Base-by-base conservation (phyloP, 2,797 vertebrate species). In the Trichosurus vulpecula region DNA sequence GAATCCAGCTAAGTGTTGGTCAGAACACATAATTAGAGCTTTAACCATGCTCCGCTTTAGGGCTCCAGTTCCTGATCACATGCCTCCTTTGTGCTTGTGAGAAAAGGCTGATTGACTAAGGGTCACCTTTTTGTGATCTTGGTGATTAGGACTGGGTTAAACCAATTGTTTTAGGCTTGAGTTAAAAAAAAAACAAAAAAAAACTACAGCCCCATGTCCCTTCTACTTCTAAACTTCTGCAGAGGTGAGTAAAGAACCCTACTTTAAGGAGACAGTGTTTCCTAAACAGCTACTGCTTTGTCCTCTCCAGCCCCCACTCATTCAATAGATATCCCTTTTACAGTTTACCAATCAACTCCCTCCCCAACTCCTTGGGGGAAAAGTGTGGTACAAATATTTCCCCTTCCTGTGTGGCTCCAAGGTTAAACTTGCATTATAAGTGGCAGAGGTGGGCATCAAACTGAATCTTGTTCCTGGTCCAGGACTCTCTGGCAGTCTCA, bases 31-130 rank as follows among this genome's bases (percentile, higher is more conserved):
- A 29, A 53, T 1, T 19, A 87, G 91, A 93, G 8, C 35, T 30
- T 94, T 27, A 94, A 8, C 89, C 54, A 90, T 94, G 47, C 91
- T 51, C 4, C n/a, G 51, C 55, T 0, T 9, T 93, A 27, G 35
- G n/a, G 13, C 52, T 94, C 30, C 92, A 11, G 54, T 54, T 94
- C 58, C 93, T 57, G 54, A 92, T 93, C 91, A 90, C 52, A 25
- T 52, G 6, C 16, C 30, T 96, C 52, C 96, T 53, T 74, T 66
- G n/a, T 90, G 66, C 12, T 57, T 91, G 22, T 27, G 41, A 87
- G 74, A 87, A 51, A 41, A 29, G 74, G 25, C 74, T 87, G 74
- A 27, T 87, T 47, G 74, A 51, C 66, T 81, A 41, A 74, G n/a
- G n/a, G 66, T 81, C n/a, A 81, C 66, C 66, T 81, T 81, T 41